Evolutionary conservation across 2,797 vertebrate genomes (phyloP).

Genomic region (Pachyuromys duprasi): DNA sequence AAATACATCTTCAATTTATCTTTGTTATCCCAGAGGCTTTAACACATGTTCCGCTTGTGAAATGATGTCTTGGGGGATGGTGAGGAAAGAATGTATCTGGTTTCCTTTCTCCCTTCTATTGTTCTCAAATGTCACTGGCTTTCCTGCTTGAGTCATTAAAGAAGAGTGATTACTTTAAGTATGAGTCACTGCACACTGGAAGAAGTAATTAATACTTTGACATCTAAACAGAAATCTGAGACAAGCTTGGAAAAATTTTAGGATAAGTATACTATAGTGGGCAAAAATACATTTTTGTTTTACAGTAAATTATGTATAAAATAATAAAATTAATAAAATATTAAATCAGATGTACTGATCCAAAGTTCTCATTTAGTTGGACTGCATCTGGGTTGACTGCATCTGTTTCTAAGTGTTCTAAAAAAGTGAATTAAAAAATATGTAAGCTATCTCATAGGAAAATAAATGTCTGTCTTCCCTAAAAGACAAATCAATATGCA

Average conservation of each 20-base stretch:
- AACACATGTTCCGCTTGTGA: conserved; percentile 62
- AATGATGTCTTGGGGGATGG: conserved; percentile 70
- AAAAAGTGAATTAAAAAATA: conserved; percentile 20
- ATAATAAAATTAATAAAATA: background rate
- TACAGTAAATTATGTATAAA: background rate
- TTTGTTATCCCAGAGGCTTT: conserved; percentile 52
- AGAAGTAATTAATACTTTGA: conserved; percentile 69
- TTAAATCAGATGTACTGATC: background rate
- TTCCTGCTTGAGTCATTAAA: conserved; percentile 67
- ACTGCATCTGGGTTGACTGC: background rate
- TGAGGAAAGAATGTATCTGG: conserved; percentile 61
- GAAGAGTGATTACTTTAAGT: conserved; percentile 63
- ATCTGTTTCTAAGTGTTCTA: background rate
- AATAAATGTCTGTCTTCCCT: background rate
- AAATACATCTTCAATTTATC: background rate
- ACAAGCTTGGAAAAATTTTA: background rate
- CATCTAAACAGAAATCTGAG: background rate
- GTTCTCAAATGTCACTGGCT: conserved; percentile 61
- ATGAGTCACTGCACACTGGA: conserved; percentile 55
- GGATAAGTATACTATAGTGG: no score
- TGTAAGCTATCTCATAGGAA: background rate
- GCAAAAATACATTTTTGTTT: conserved; percentile 2
- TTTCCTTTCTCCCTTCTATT: conserved; percentile 57
- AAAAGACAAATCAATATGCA: conserved; percentile 52
- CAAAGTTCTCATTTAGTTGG: background rate